Base-by-base conservation (phyloP, 2,113 vertebrate genomes). In the Cygnus atratus region DNA sequence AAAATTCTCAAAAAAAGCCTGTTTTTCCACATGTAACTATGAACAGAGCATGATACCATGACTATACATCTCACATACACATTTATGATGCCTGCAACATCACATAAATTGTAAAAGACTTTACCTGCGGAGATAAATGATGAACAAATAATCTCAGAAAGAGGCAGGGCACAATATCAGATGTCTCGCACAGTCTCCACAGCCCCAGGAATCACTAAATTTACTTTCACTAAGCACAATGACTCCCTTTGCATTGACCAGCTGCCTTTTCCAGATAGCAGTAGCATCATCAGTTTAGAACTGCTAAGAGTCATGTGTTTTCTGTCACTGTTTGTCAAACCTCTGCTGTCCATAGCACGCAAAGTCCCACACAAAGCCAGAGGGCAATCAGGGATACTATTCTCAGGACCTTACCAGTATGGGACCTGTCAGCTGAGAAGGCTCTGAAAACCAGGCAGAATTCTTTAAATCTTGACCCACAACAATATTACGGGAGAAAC, bases 261-360 rank as follows among this genome's bases (percentile, higher is more conserved):
- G 11, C 55, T 85, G 91, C 66, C 61, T 80, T 95, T 97, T 97
- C 93, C 94, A 96, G 97, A 95, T 72, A 71, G 89, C 82, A 90
- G 70, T 84, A 78, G 52, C 61, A 88, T 33, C 94, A 94, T 87
- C 93, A 93, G 11, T 93, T 95, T 93, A 85, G 68, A 82, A 79
- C 22, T 50, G 61, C 33, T 24, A 76, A 57, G 54, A 80, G 76
- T 97, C 96, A 96, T 91, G 58, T 95, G 97, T 89, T 91, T 75
- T n/a, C 70, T 61, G 52, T 26, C 28, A 54, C 81, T 87, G n/a
- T 78, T 46, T 78, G 89, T 91, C 63, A 84, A 92, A 88, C 65
- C 66, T 74, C 37, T 70, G 43, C 71, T 78, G 74, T 25, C 87
- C 75, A 5, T 2, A 92, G 67, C 4, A 10, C 4, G 57, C 54